phyloP scores from a whole-genome alignment of 2,888 invertebrate species.

The Eupithecia exiguata region DNA sequence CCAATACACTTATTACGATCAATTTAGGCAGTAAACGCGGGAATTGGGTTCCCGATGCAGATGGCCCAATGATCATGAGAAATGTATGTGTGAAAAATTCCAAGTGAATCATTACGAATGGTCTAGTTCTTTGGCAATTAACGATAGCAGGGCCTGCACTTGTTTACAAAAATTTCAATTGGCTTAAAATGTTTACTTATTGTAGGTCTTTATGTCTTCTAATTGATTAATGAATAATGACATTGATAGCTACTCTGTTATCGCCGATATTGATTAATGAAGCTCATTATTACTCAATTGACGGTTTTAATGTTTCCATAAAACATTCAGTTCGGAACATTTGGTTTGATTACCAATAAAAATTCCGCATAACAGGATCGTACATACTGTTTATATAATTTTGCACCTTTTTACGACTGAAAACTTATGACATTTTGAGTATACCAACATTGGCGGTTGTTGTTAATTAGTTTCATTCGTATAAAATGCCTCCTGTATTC shows the following conservation, averaged over 20 bases:
- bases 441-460: conserved; percentile 24
- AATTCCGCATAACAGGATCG: conserved; percentile 57
- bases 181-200: not conserved
- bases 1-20: conserved; percentile 74
- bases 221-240: not conserved
- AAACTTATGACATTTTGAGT: conserved; percentile 40
- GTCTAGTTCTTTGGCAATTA: conserved; percentile 5
- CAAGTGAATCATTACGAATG: conserved; percentile 7
- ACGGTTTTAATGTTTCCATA: conserved; percentile 64
- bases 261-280: conserved; percentile 42
- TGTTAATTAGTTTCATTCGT: not conserved
- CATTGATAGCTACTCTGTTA: conserved; percentile 1
- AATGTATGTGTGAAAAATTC: conserved; percentile 21
- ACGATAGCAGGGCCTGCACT: not conserved
- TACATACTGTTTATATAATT: conserved; percentile 67
- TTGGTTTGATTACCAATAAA: conserved; percentile 70
- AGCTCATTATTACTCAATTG: conserved; percentile 57
- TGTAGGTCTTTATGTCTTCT: not conserved
- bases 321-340: conserved; percentile 60
- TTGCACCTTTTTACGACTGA: conserved; percentile 65
- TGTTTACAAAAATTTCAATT: not conserved
- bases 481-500: not conserved
- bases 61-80: conserved; percentile 20
- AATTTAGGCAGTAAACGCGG: conserved; percentile 51
- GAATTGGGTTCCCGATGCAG: conserved; percentile 20